Percentiles rank a stretch among this genome's conserved stretches.
phyloP scores from a whole-genome alignment of 2,888 invertebrate genomes.

The Eucriotettix oculatus region DNA sequence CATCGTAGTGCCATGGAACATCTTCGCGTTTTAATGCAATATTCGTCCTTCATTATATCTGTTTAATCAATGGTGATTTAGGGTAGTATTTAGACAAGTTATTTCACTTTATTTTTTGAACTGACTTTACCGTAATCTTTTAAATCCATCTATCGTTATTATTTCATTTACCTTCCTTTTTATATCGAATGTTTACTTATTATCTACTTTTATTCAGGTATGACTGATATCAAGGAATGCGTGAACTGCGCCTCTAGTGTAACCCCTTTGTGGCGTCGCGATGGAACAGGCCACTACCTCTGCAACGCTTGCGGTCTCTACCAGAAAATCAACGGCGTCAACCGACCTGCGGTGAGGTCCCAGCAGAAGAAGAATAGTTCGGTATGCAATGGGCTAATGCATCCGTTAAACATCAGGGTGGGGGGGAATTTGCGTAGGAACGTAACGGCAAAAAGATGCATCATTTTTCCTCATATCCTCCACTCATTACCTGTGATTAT shows the following conservation, averaged over 20 bases:
- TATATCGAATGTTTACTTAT: no score
- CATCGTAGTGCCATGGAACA: no score
- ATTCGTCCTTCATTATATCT: no score
- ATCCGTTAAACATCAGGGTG: neutral
- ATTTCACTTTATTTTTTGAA: no score
- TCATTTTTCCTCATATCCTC: no score
- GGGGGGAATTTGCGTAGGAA: neutral
- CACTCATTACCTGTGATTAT: no score
- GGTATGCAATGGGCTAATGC: constrained; percentile 3
- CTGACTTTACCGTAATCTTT: no score
- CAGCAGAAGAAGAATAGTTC: constrained; percentile 33
- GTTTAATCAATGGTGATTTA: no score
- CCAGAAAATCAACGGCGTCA: constrained; percentile 52
- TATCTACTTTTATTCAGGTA: neutral
- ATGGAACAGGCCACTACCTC: constrained; percentile 70
- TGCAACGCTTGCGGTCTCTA: constrained; percentile 73
- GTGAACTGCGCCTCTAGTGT: constrained; percentile 45
- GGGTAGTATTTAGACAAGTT: no score
- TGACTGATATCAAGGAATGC: constrained; percentile 48
- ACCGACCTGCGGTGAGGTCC: constrained; percentile 57
- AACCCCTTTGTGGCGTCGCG: constrained; percentile 72
- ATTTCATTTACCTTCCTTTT: no score
- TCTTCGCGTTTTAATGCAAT: no score
- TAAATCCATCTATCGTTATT: no score
- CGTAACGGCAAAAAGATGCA: neutral